A percentile compares a stretch with the other conserved stretches of the same genome.
phyloP scores from a whole-genome alignment of 1,140 invertebrate genomes.

The Listronotus oregonensis region DNA sequence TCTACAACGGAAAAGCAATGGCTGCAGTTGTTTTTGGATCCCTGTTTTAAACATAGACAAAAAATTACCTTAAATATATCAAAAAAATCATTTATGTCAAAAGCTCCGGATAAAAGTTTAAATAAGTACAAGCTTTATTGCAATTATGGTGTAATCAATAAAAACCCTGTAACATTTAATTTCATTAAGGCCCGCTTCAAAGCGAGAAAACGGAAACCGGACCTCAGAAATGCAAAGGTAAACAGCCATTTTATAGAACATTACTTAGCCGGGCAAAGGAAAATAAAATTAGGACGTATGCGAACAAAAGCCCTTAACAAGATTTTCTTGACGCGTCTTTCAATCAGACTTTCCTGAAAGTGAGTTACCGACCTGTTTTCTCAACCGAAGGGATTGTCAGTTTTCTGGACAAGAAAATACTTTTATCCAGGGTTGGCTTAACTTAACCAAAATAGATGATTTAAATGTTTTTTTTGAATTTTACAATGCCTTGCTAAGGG shows the following conservation, averaged over 20 bases:
- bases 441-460: no score
- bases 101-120: no score
- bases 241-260: slow-evolving; percentile 23
- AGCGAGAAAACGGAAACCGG: slow-evolving; percentile 5
- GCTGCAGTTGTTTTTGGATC: no score
- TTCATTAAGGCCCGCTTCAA: not conserved
- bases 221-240: slow-evolving; percentile 22
- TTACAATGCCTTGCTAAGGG: no score
- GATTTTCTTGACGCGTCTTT: slow-evolving; percentile 38
- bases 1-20: no score
- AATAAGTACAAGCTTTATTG: no score
- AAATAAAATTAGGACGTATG: slow-evolving; percentile 38
- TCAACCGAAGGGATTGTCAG: slow-evolving; percentile 20
- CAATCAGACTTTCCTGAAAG: slow-evolving; percentile 33
- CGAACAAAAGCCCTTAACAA: slow-evolving; percentile 36
- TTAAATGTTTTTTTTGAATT: no score
- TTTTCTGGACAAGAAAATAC: slow-evolving; percentile 28
- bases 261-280: slow-evolving; percentile 15
- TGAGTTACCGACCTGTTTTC: slow-evolving; percentile 28
- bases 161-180: not conserved
- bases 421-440: slow-evolving; percentile 4
- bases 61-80: no score
- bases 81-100: no score
- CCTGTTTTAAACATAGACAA: no score
- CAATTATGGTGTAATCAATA: not conserved